These are phyloP conservation scores for Maconellicoccus hirsutus DNA, from an alignment of 1,140 invertebrate species.

Conservation along the genomic window DNA sequence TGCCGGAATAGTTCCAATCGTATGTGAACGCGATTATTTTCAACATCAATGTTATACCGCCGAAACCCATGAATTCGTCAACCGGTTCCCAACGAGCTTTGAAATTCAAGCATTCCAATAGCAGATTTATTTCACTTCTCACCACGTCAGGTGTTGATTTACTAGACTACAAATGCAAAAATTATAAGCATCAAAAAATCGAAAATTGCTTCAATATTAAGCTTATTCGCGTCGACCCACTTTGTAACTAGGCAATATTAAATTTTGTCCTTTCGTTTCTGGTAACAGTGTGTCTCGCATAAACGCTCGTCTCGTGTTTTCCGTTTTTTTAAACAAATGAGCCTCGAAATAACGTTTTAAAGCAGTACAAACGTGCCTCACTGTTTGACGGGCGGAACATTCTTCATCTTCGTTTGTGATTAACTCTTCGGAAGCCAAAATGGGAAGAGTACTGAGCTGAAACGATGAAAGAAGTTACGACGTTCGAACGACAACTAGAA, in stretches of 20 bases:
- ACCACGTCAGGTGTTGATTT: slow-evolving; percentile 64
- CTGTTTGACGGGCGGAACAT: slow-evolving; percentile 84
- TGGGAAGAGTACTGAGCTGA: slow-evolving; percentile 70
- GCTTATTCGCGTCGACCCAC: slow-evolving; percentile 34
- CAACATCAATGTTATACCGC: slow-evolving; percentile 68
- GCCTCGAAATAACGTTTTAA: slow-evolving; percentile 86
- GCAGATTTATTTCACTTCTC: slow-evolving; percentile 66
- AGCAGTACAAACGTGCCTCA: slow-evolving; percentile 81
- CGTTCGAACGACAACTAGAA: too few species aligned
- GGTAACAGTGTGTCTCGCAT: slow-evolving; percentile 32
- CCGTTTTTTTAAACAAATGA: slow-evolving; percentile 73
- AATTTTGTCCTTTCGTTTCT: slow-evolving; percentile 16
- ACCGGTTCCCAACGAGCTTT: slow-evolving; percentile 73
- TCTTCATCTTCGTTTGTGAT: slow-evolving; percentile 78
- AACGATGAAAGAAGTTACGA: slow-evolving; percentile 31
- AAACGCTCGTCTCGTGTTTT: slow-evolving; percentile 57
- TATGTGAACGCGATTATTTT: slow-evolving; percentile 79
- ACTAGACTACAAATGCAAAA: slow-evolving; percentile 41
- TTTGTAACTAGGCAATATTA: slow-evolving; percentile 48
- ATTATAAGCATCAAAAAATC: too few species aligned
- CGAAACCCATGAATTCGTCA: slow-evolving; percentile 69
- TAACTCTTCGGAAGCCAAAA: slow-evolving; percentile 56
- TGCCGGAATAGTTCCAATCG: slow-evolving; percentile 82
- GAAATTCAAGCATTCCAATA: slow-evolving; percentile 64
- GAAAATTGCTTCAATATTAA: too few species aligned